A percentile compares a stretch with the other conserved stretches of the same genome.
These are phyloP conservation scores for Platycheirus albimanus DNA, from an alignment of 2,888 invertebrate genomes.

Conservation along the genomic window DNA sequence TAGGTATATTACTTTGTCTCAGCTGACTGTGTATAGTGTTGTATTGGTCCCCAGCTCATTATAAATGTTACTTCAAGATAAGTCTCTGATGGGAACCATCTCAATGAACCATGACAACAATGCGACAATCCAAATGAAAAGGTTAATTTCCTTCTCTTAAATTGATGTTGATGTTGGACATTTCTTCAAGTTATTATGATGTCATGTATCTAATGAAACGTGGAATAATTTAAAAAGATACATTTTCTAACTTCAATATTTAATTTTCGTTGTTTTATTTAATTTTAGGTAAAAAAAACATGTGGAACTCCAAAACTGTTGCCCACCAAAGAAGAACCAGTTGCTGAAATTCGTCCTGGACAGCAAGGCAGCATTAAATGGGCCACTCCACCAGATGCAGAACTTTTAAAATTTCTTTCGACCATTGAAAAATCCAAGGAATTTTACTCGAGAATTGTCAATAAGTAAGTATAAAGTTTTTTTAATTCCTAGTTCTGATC, in stretches of 20 bases:
- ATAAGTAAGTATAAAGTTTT: constrained; percentile 83
- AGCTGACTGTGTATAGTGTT: background rate
- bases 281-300: constrained; percentile 84
- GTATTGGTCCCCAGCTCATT: constrained; percentile 21
- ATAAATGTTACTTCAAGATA: constrained; percentile 42
- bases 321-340: constrained; percentile 78
- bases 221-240: background rate
- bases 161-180: background rate
- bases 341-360: constrained; percentile 78
- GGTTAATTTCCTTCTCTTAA: constrained; percentile 41
- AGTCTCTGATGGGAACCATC: constrained; percentile 39
- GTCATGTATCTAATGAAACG: background rate
- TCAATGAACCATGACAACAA: constrained; percentile 52
- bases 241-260: background rate
- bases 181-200: too few species aligned
- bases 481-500: constrained; percentile 35
- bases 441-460: constrained; percentile 92
- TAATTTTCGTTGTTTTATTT: constrained; percentile 13
- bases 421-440: constrained; percentile 89
- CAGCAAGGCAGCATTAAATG: constrained; percentile 84
- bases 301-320: constrained; percentile 83
- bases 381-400: constrained; percentile 86
- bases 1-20: constrained; percentile 10
- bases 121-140: constrained; percentile 48
- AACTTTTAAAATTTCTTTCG: constrained; percentile 86